phyloP scores from a whole-genome alignment of 30 jellyfish, hydroid and myxozoan species.

The Aurelia coerulea region DNA sequence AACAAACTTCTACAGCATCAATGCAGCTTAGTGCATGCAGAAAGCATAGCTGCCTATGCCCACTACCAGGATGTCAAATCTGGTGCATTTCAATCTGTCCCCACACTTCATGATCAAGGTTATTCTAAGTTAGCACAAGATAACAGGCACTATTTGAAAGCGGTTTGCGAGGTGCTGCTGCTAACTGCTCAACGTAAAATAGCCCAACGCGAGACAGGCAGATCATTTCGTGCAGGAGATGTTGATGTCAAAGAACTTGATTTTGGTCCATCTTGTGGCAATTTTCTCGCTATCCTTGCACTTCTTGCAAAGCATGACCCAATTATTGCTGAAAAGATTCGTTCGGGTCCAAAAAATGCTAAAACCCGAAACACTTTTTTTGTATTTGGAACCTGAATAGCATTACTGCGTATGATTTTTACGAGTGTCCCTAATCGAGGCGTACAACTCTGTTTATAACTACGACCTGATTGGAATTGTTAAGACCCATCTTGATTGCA shows the following conservation, averaged over 20 bases:
- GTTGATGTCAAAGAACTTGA: background rate
- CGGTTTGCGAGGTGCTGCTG: constrained; percentile 48
- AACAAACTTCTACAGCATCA: constrained; percentile 51
- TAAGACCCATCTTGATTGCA: too few species aligned
- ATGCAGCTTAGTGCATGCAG: constrained; percentile 30
- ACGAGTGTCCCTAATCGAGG: too few species aligned
- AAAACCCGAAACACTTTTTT: too few species aligned
- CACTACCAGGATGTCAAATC: constrained; percentile 39
- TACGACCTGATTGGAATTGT: too few species aligned
- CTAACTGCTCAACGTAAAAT: constrained; percentile 54
- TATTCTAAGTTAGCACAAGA: constrained; percentile 15
- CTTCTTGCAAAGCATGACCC: constrained; percentile 54
- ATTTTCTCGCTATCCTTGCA: constrained; percentile 47
- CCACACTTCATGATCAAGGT: constrained; percentile 22
- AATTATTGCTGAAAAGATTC: too few species aligned
- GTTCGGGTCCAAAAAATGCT: constrained; percentile 44
- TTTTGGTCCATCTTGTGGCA: constrained; percentile 61
- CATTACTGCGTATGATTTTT: too few species aligned
- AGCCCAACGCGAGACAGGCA: constrained; percentile 64
- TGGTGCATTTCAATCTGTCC: constrained; percentile 37
- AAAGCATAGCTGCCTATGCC: constrained; percentile 31
- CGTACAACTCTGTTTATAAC: too few species aligned
- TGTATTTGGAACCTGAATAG: too few species aligned
- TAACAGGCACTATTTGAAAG: constrained; percentile 46
- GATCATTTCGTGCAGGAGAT: constrained; percentile 19